These are phyloP conservation scores for Conistra vaccinii DNA, from an alignment of 2,888 invertebrate species.

Conservation along the genomic window DNA sequence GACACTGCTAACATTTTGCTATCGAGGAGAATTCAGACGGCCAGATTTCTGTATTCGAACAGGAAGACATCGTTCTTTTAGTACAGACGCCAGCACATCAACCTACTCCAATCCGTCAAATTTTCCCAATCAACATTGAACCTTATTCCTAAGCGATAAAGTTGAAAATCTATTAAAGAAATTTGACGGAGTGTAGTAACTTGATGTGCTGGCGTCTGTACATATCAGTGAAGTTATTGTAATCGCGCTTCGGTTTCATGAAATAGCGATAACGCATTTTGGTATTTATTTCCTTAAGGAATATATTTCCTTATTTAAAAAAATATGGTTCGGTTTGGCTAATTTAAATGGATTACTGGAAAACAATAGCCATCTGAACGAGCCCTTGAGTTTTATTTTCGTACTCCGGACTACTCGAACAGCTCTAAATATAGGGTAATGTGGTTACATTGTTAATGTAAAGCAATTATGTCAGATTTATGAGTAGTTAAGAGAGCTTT, in stretches of 20 bases:
- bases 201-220: no score
- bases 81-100: no score
- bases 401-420: slow-evolving; percentile 6
- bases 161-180: no score
- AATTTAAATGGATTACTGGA: not conserved
- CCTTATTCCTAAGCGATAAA: no score
- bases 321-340: not conserved
- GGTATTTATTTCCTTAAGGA: slow-evolving; percentile 10
- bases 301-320: not conserved
- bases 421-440: slow-evolving; percentile 18
- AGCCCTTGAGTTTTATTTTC: slow-evolving; percentile 15
- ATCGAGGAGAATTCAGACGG: slow-evolving; percentile 15
- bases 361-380: slow-evolving; percentile 16
- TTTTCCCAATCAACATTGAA: no score
- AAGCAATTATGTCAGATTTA: slow-evolving; percentile 20
- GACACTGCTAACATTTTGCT: slow-evolving; percentile 75
- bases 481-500: slow-evolving; percentile 21
- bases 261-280: not conserved
- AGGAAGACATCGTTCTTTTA: not conserved
- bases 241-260: not conserved
- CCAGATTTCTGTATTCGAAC: not conserved
- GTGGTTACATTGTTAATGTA: slow-evolving; percentile 2
- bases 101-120: no score
- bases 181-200: no score
- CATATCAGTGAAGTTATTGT: not conserved